phyloP scores from a whole-genome alignment of 2,113 vertebrate species.

The Atlantisia rogersi region DNA sequence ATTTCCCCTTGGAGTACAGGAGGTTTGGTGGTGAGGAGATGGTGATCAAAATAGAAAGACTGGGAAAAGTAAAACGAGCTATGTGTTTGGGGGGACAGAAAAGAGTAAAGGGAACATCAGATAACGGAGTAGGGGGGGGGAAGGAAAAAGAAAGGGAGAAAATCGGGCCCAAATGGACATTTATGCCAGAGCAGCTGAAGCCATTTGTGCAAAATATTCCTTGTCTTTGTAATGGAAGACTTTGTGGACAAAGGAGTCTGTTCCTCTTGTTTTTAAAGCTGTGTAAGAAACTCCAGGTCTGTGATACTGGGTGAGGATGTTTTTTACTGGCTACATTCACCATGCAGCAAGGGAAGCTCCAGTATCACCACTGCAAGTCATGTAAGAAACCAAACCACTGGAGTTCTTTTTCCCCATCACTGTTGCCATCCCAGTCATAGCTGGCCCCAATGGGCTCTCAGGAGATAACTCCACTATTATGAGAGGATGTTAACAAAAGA shows the following conservation, averaged over 20 bases:
- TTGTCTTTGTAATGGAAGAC: not conserved
- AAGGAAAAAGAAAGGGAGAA: not conserved
- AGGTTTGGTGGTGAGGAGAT: not conserved
- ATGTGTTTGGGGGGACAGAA: not conserved
- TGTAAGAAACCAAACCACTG: not conserved
- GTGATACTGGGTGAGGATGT: not conserved
- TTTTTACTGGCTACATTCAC: not conserved
- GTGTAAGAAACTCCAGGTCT: not conserved
- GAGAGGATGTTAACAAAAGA: not conserved
- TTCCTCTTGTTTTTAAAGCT: not conserved
- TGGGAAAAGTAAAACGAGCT: not conserved
- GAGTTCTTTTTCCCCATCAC: not conserved
- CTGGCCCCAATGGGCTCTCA: not conserved
- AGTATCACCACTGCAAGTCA: not conserved
- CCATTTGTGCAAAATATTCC: not conserved
- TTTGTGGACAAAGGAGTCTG: not conserved
- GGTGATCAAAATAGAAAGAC: not conserved
- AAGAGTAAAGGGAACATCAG: not conserved
- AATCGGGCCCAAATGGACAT: not conserved
- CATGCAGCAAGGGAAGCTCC: not conserved
- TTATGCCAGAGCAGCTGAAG: not conserved
- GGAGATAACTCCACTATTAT: not conserved
- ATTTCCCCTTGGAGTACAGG: accelerated
- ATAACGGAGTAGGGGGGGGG: not conserved
- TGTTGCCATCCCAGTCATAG: not conserved